These are phyloP conservation scores for Ictalurus furcatus DNA, from an alignment of 2,113 vertebrate species.

Conservation along the genomic window DNA sequence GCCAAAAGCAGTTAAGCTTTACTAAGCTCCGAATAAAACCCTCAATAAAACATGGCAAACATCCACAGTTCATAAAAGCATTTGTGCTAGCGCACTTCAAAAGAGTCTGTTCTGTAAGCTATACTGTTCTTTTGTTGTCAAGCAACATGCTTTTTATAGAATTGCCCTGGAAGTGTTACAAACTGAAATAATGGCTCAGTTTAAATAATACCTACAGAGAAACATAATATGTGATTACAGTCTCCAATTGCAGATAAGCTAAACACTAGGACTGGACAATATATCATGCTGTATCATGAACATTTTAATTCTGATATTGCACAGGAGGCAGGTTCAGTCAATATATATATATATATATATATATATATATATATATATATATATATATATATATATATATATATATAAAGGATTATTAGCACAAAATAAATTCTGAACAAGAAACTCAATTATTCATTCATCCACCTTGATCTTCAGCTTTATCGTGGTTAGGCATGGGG, in stretches of 20 bases:
- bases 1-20: neutral
- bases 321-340: neutral
- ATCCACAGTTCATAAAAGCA: constrained; percentile 2
- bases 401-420: neutral
- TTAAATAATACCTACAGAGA: neutral
- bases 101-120: neutral
- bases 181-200: neutral
- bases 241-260: neutral
- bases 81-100: neutral
- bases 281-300: neutral
- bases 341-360: neutral
- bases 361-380: neutral
- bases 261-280: neutral
- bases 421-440: neutral
- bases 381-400: neutral
- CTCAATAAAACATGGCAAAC: neutral
- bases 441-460: neutral
- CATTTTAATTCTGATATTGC: neutral
- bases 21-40: neutral
- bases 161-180: neutral
- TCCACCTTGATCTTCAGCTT: neutral
- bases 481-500: neutral
- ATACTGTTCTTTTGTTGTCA: neutral
- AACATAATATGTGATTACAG: neutral
- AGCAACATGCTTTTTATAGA: neutral